These are phyloP conservation scores for Alca torda DNA, from an alignment of 2,797 vertebrate genomes.

Conservation along the genomic window DNA sequence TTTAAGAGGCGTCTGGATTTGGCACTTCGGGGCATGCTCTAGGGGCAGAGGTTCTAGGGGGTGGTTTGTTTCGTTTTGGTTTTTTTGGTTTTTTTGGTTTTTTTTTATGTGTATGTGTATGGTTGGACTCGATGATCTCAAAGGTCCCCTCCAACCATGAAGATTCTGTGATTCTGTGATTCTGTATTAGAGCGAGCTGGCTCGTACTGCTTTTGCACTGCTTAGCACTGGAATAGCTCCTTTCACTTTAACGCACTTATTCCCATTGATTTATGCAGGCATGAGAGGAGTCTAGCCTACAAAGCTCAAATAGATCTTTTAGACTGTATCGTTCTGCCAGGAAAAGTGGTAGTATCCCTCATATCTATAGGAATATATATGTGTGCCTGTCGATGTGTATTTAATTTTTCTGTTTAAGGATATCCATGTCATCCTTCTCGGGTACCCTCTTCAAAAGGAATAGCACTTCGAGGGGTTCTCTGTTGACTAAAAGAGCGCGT, in stretches of 20 bases:
- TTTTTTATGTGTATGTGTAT: no score
- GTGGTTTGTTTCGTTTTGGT: no score
- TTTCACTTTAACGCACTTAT: conserved; percentile 18
- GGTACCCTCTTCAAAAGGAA: background rate
- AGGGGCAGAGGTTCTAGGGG: no score
- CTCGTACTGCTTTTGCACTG: background rate
- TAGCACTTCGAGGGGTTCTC: background rate
- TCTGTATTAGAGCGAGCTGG: background rate
- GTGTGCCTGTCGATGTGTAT: background rate
- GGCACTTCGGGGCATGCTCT: no score
- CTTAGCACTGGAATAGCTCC: conserved; percentile 9
- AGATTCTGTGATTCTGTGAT: no score
- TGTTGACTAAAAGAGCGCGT: background rate
- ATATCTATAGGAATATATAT: background rate
- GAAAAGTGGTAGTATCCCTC: background rate
- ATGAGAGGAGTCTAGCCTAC: background rate
- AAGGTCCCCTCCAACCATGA: no score
- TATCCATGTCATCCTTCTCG: background rate
- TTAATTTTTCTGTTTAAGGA: background rate
- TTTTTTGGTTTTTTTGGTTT: no score
- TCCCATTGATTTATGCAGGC: conserved; percentile 38
- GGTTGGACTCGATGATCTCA: no score
- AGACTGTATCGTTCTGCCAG: background rate
- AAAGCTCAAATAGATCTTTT: background rate
- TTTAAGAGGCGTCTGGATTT: no score